A percentile compares a stretch with the other conserved stretches of the same genome.
Evolutionary conservation across 2,888 invertebrate species (phyloP).

Genomic region (Vannuccia rotundouncinata): DNA sequence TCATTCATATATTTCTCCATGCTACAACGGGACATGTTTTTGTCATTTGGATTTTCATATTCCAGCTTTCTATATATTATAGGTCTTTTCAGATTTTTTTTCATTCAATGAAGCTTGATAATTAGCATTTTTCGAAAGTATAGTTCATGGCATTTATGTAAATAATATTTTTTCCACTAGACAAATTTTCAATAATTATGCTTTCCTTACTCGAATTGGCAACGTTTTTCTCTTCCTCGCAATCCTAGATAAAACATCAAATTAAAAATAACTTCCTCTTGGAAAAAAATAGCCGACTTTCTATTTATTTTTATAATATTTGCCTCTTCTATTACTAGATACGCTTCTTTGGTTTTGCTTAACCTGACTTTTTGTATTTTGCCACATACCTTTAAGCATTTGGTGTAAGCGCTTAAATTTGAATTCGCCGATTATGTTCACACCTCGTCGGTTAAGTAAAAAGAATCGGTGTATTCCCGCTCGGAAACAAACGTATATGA

Average conservation of each 20-base stretch:
- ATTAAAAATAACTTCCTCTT: neutral
- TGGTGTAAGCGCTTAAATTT: neutral
- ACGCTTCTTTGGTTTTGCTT: neutral
- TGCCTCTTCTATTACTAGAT: neutral
- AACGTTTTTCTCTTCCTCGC: neutral
- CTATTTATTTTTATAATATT: neutral
- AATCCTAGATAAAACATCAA: neutral
- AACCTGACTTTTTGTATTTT: neutral
- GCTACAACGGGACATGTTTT: neutral
- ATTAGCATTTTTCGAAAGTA: neutral
- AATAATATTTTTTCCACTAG: no score
- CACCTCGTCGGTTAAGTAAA: neutral
- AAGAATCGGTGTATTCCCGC: neutral
- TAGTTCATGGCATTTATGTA: neutral
- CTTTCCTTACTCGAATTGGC: neutral
- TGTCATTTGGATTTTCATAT: neutral
- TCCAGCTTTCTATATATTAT: neutral
- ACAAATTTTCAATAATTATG: neutral
- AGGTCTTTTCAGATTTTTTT: neutral
- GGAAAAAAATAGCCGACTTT: neutral
- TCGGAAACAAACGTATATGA: constrained; percentile 66
- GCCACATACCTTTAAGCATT: neutral
- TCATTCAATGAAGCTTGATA: neutral
- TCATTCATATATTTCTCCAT: neutral
- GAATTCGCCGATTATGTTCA: neutral